Evolutionary conservation across 2,888 invertebrate species (phyloP), one percentile per base, ranked within the genome.

Genomic region (Ctena decussata): DNA sequence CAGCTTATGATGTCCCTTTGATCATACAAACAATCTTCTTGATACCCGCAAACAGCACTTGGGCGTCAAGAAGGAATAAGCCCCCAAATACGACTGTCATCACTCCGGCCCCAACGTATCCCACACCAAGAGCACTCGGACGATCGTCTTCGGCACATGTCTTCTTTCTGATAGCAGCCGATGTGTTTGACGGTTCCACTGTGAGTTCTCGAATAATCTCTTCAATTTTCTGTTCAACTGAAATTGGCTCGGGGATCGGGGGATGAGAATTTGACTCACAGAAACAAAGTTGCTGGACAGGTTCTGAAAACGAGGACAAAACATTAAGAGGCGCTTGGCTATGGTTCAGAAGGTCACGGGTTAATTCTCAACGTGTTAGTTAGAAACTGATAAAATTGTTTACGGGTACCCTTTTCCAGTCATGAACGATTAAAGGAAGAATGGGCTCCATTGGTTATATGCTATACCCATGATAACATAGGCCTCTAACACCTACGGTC

Each of bases 131-230:
- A 30, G 88, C 88, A 75, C 85, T 88, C 8, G 88, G 79, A 27
- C 88, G 70, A 69, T 85, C 74, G 69, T 88, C 88, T 65, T 88
- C 84, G 35, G 85, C 85, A 27, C 85, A 81, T 0, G 44, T 80
- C 41, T 77, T 39, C 49, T 79, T 79, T 18, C 83, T 77, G 8
- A 65, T 69, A 8, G 85, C 81, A 21, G 88, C 69, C 35, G 85
- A 85, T 0, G 85, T 85, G 75, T 88, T 88, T 0, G 77, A 71
- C 0, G 81, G 15, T 24, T 84, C 82, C 6, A 88, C 73, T 0
- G 84, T 73, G 15, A 89, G 69, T 46, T 83, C 84, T 27, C 74
- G 60, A 21, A 78, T 75, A 18, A 79, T 44, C 49, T 85, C 69
- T 24, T 77, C 82, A 0, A 82, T 78, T 32, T 84, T 83, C 1